These are phyloP conservation scores for Myrmecobius fasciatus DNA, from an alignment of 2,113 vertebrate genomes.

Conservation along the genomic window DNA sequence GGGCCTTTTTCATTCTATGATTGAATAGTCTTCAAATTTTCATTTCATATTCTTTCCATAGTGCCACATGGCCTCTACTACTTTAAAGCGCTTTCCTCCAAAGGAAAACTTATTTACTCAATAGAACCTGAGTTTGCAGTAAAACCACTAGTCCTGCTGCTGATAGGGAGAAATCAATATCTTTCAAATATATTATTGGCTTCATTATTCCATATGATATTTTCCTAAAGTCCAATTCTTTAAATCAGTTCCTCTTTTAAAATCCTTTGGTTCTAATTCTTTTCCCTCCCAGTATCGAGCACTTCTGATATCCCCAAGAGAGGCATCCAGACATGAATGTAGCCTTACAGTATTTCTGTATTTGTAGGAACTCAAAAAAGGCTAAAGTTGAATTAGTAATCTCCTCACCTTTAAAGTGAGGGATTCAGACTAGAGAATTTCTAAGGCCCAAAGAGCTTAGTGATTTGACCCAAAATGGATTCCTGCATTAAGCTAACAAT, in stretches of 20 bases:
- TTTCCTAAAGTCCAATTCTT: not conserved
- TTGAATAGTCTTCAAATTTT: no score
- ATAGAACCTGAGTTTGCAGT: not conserved
- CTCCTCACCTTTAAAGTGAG: not conserved
- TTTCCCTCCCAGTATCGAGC: not conserved
- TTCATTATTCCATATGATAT: not conserved
- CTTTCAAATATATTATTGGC: not conserved
- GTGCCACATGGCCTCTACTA: no score
- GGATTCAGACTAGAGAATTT: not conserved
- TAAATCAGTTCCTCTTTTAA: not conserved
- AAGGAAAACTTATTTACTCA: rapidly evolving
- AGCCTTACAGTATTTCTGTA: not conserved
- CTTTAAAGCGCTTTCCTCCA: rapidly evolving
- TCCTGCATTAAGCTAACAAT: not conserved
- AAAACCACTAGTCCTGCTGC: not conserved
- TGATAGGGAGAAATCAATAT: not conserved
- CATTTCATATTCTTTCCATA: no score
- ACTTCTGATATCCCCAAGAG: not conserved
- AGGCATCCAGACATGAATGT: not conserved
- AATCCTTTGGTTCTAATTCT: not conserved
- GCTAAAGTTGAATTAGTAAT: not conserved
- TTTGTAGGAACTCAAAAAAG: not conserved
- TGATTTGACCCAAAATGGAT: not conserved
- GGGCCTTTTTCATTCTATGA: no score
- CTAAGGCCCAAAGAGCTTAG: not conserved